Evolutionary conservation across 1,140 invertebrate species (phyloP).

Genomic region (Neomicropteryx cornuta): DNA sequence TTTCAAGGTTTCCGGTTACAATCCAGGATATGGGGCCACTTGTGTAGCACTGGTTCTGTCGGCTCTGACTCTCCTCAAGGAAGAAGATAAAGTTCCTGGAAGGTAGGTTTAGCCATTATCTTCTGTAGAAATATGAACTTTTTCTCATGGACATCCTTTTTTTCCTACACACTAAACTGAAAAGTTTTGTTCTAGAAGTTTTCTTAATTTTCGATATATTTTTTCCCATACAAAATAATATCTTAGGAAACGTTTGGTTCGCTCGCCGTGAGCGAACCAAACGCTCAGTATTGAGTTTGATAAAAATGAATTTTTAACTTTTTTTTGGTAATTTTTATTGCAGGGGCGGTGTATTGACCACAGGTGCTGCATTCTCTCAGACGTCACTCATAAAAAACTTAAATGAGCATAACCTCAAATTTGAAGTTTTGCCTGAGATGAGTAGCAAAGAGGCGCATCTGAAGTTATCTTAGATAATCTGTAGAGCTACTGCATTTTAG

Average conservation of each 20-base stretch:
- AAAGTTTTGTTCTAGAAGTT: slow-evolving; percentile 1
- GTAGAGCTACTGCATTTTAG: too few species aligned
- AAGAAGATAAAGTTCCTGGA: slow-evolving; percentile 62
- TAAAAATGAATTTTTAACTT: slow-evolving; percentile 5
- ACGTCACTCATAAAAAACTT: slow-evolving; percentile 52
- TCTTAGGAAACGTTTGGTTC: too few species aligned
- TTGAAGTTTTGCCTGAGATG: too few species aligned
- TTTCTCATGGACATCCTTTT: not conserved
- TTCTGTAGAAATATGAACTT: not conserved
- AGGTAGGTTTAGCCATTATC: slow-evolving; percentile 34
- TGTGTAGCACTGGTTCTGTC: slow-evolving; percentile 57
- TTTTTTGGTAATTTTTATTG: slow-evolving; percentile 16
- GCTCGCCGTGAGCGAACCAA: not conserved
- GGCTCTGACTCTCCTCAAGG: slow-evolving; percentile 64
- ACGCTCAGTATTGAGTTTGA: not conserved
- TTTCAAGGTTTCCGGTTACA: slow-evolving; percentile 44
- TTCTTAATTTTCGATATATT: slow-evolving; percentile 3
- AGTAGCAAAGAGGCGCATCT: too few species aligned
- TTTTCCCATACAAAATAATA: too few species aligned
- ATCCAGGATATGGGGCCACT: slow-evolving; percentile 79
- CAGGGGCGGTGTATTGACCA: slow-evolving; percentile 39
- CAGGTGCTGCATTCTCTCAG: slow-evolving; percentile 44
- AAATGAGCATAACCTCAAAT: slow-evolving; percentile 46
- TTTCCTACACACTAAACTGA: not conserved
- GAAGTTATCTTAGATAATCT: too few species aligned